These are phyloP conservation scores for Lanius collurio DNA, from an alignment of 2,113 vertebrate species.

Conservation along the genomic window DNA sequence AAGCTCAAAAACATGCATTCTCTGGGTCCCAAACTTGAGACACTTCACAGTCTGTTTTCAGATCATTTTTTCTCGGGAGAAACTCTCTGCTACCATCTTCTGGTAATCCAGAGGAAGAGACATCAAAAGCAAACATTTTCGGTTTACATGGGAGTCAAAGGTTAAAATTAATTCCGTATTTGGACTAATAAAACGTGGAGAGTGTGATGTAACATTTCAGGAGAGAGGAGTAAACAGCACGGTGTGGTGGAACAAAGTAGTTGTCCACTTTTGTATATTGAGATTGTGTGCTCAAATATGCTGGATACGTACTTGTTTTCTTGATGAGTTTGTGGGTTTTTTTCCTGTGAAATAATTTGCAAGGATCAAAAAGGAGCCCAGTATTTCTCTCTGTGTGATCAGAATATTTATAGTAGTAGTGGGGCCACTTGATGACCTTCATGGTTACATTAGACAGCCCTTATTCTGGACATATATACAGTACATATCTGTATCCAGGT, in stretches of 20 bases:
- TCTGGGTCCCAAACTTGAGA: background rate
- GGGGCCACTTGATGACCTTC: background rate
- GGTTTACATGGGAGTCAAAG: rapidly evolving
- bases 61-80: background rate
- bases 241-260: background rate
- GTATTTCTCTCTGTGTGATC: background rate
- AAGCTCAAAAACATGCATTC: background rate
- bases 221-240: background rate
- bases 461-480: background rate
- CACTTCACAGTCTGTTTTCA: rapidly evolving
- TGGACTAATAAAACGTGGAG: background rate
- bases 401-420: background rate
- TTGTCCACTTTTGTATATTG: background rate
- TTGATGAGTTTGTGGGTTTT: background rate
- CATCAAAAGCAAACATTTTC: background rate
- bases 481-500: background rate
- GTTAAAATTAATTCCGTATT: background rate
- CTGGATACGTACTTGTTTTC: background rate
- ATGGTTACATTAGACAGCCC: background rate
- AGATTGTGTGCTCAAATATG: background rate
- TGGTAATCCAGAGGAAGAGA: background rate
- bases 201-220: background rate
- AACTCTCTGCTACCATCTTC: slow-evolving; percentile 12
- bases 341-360: background rate
- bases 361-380: background rate